Evolutionary conservation across 2,888 invertebrate genomes (phyloP), one percentile per base, ranked within the genome.

Genomic region (Timandra comae): DNA sequence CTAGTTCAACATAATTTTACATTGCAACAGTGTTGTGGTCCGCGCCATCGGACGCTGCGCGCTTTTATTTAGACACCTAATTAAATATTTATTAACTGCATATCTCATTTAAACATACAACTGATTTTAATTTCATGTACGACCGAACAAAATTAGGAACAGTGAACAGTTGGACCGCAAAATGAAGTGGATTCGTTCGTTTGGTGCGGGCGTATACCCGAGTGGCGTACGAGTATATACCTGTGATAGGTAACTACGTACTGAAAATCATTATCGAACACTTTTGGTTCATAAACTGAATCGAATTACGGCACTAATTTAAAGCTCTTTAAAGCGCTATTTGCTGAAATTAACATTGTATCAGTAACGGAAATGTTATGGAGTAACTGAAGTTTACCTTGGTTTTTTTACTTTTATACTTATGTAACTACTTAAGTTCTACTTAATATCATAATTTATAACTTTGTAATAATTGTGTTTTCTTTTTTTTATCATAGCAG

Each of bases 31-130:
- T 63, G 63, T 63, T 61, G 44, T 35, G 51, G 53, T 72, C 79
- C 79, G 52, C 77, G 51, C 50, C 58, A 55, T 54, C 46, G 58
- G 53, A 52, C 63, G 52, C 52, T 49, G 56, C 56, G 46, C 60
- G 75, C 77, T 75, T 79, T 81, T 84, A 84, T 82, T 84, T 84
- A 82, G 82, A 75, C 75, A 80, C 78, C 79, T 79, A 82, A 84
- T 84, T 84, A 81, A 82, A 81, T 81, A 84, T 84, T 80, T 78
- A 84, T 82, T 78, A 76, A 84, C 76, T 78, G 76, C 75, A 79
- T 80, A 79, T 79, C 78, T 71, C 80, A 78, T 78, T 81, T 73
- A 78, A 75, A 80, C 79, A 80, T 79, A 74, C 79, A 82, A 74
- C 80, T 66, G 74, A 75, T 85, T 85, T 85, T 84, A 84, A 85